phyloP scores from a whole-genome alignment of 2,888 invertebrate species.

The Linyphia triangularis region DNA sequence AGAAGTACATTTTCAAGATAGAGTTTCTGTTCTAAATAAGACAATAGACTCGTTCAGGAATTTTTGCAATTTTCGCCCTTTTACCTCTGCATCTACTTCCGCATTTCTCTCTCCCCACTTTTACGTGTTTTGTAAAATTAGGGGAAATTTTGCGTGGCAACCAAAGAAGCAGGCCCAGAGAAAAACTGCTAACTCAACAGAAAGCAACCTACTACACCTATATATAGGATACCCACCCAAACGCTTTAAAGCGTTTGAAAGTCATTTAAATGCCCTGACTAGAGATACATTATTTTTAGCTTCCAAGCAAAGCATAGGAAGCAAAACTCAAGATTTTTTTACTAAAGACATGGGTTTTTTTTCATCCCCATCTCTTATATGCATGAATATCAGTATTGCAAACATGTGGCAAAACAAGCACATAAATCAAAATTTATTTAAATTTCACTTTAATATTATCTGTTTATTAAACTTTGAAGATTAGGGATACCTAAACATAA shows the following conservation, averaged over 20 bases:
- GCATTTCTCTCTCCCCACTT: slow-evolving; percentile 34
- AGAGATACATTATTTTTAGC: slow-evolving; percentile 66
- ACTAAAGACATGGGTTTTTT: too few species aligned
- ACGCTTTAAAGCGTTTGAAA: slow-evolving; percentile 46
- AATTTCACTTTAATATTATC: too few species aligned
- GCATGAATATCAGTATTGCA: too few species aligned
- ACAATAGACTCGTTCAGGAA: slow-evolving; percentile 9
- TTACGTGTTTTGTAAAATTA: slow-evolving; percentile 34
- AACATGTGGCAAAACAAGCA: too few species aligned
- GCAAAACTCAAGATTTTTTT: too few species aligned
- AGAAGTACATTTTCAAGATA: not conserved
- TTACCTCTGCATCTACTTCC: slow-evolving; percentile 44
- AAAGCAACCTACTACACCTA: slow-evolving; percentile 35
- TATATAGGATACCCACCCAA: slow-evolving; percentile 50
- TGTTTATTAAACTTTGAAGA: too few species aligned
- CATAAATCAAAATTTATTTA: too few species aligned
- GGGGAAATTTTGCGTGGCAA: slow-evolving; percentile 35
- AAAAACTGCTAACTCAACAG: not conserved
- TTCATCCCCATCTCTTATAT: too few species aligned
- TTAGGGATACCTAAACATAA: too few species aligned
- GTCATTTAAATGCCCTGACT: slow-evolving; percentile 50
- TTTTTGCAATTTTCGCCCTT: slow-evolving; percentile 25
- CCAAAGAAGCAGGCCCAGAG: slow-evolving; percentile 20
- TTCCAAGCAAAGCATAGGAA: not conserved
- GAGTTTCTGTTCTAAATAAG: not conserved